phyloP scores from a whole-genome alignment of 2,113 vertebrate species.

The Bufo bufo region DNA sequence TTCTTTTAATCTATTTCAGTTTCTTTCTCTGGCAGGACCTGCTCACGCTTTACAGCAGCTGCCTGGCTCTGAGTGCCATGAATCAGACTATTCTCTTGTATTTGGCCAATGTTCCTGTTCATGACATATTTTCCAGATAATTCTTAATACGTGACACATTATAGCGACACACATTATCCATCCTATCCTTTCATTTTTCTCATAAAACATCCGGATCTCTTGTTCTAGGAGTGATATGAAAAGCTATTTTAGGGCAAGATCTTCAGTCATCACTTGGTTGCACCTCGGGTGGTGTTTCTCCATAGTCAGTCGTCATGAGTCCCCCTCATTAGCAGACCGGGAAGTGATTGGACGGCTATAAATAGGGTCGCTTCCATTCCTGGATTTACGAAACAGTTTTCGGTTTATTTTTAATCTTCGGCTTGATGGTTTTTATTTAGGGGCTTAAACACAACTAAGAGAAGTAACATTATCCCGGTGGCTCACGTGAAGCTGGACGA shows the following conservation, averaged over 20 bases:
- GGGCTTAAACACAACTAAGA: conserved; percentile 43
- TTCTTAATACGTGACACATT: not conserved
- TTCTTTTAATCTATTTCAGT: not conserved
- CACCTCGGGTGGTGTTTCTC: not conserved
- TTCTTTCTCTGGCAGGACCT: not conserved
- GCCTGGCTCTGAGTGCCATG: not conserved
- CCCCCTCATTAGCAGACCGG: not conserved
- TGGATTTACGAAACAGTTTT: conserved; percentile 28
- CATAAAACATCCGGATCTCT: not conserved
- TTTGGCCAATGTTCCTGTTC: not conserved
- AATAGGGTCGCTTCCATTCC: not conserved
- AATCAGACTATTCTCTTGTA: not conserved
- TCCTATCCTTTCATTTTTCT: not conserved
- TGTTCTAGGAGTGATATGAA: not conserved
- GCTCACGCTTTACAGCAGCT: not conserved
- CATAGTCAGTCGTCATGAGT: not conserved
- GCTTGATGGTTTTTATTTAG: conserved; percentile 63
- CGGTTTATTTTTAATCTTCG: conserved; percentile 60
- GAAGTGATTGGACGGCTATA: not conserved
- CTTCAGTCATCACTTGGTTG: not conserved
- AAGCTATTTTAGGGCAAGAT: not conserved
- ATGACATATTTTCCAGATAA: not conserved
- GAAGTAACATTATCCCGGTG: conserved; percentile 67
- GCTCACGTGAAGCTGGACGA: conserved; percentile 71
- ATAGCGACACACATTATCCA: too few species aligned